Evolutionary conservation across 35 echinoderm and acorn worm species (phyloP).

Genomic region (Heliocidaris erythrogramma): DNA sequence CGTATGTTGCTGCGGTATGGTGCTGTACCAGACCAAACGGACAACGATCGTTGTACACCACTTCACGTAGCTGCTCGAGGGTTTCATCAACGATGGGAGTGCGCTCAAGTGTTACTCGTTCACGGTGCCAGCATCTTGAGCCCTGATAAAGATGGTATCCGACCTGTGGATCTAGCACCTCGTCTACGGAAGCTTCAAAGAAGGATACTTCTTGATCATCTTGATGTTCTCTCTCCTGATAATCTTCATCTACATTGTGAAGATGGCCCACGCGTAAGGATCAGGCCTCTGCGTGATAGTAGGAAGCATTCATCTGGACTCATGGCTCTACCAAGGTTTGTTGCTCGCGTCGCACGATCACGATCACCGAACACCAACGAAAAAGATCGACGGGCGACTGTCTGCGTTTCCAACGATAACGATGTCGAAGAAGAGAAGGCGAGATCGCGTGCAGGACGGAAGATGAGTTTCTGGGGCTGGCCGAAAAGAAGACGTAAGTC

Average conservation of each 20-base stretch:
- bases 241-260: conserved; percentile 25
- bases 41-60: conserved; percentile 43
- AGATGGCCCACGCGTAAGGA: conserved; percentile 4
- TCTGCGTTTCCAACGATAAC: conserved; percentile 35
- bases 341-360: conserved; percentile 58
- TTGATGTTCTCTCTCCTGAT: conserved; percentile 58
- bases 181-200: conserved; percentile 52
- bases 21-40: conserved; percentile 55
- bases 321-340: conserved; percentile 60
- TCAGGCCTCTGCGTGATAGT: conserved; percentile 57
- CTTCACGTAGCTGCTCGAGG: conserved; percentile 59
- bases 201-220: conserved; percentile 53
- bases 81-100: conserved; percentile 64
- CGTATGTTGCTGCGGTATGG: conserved; percentile 60
- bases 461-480: conserved; percentile 69
- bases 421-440: conserved; percentile 15
- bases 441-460: conserved; percentile 22
- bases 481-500: conserved; percentile 59
- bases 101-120: conserved; percentile 46
- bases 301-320: conserved; percentile 63
- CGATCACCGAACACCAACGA: conserved; percentile 57
- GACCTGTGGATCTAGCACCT: conserved; percentile 58
- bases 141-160: conserved; percentile 46
- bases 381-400: conserved; percentile 53
- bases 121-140: conserved; percentile 56